Conservation (phyloP, 2,888 invertebrate species). For the Entomobrya multifasciata region DNA sequence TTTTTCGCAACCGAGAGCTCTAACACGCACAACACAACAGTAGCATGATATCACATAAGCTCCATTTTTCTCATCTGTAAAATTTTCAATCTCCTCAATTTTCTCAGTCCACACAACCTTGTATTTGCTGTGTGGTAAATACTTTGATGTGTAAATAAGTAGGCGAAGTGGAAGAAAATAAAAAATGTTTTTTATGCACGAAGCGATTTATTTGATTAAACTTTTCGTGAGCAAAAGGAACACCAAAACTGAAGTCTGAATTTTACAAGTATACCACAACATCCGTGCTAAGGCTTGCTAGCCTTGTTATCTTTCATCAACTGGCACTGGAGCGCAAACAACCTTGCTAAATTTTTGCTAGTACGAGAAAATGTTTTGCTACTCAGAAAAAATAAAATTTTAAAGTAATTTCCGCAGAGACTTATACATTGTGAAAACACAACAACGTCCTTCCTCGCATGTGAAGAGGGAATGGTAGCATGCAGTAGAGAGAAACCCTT, state of each 20-base stretch:
- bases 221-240: neutral
- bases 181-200: neutral
- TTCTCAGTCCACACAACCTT: neutral
- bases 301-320: too few species aligned
- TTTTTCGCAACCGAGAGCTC: constrained; percentile 34
- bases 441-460: neutral
- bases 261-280: too few species aligned
- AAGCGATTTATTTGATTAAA: constrained; percentile 8
- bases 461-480: too few species aligned
- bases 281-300: too few species aligned
- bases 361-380: too few species aligned
- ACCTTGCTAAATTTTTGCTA: too few species aligned
- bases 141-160: neutral
- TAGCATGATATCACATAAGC: neutral
- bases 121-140: neutral
- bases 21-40: neutral
- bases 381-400: neutral
- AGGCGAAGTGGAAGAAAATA: neutral
- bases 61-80: neutral
- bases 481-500: too few species aligned
- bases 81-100: constrained; percentile 11
- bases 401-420: neutral
- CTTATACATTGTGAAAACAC: neutral
- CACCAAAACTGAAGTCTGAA: too few species aligned
- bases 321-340: too few species aligned